Percentiles rank a stretch among this genome's conserved stretches.
These are phyloP conservation scores for Aleiodes alternator DNA, from an alignment of 2,888 invertebrate species.

Conservation along the genomic window DNA sequence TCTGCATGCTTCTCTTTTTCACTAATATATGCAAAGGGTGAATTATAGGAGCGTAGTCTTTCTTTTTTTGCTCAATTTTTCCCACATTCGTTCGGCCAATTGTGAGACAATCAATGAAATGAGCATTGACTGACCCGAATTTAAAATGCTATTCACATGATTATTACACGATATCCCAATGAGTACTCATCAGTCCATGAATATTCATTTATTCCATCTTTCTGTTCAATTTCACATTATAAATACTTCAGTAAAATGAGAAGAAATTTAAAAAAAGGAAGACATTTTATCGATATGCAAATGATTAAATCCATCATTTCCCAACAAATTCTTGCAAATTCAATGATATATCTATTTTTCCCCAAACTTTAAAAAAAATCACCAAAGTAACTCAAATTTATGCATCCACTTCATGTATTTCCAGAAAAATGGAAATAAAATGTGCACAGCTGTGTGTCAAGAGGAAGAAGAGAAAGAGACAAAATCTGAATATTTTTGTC, in stretches of 20 bases:
- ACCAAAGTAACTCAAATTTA: neutral
- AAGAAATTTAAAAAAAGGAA: neutral
- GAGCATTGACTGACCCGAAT: neutral
- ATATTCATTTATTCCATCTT: conserved; percentile 55
- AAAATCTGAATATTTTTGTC: conserved; percentile 13
- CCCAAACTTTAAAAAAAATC: neutral
- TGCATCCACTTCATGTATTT: neutral
- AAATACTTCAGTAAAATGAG: neutral
- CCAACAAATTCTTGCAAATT: neutral
- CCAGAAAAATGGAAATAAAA: neutral
- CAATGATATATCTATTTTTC: neutral
- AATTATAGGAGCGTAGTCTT: neutral
- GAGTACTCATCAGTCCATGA: conserved; percentile 34
- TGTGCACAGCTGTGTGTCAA: conserved; percentile 8
- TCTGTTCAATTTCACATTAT: conserved; percentile 34
- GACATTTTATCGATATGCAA: neutral
- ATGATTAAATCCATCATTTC: too few relatives aligned
- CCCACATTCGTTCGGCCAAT: conserved; percentile 5
- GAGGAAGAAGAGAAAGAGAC: neutral
- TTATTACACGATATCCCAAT: conserved; percentile 32
- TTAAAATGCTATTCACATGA: neutral
- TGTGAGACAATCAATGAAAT: conserved; percentile 13
- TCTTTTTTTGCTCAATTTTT: neutral
- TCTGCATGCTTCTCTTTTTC: neutral
- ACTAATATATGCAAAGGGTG: conserved; percentile 3